A percentile compares a stretch with the other conserved stretches of the same genome.
Conservation (phyloP, 2,113 vertebrate species). For the Macroglossus sobrinus region DNA sequence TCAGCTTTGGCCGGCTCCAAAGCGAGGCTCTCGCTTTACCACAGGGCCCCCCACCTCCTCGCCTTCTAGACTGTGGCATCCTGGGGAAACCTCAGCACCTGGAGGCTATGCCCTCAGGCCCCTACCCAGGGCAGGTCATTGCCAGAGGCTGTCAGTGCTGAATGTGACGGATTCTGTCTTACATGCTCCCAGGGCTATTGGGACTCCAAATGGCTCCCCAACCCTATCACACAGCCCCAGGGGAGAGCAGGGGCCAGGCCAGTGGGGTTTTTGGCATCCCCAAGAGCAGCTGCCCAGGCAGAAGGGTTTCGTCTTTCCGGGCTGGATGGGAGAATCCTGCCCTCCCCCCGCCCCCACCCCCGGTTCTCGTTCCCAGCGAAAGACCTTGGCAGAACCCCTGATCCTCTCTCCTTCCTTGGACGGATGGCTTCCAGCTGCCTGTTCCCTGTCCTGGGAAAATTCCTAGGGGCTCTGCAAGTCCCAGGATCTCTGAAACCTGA, state of each 20-base stretch:
- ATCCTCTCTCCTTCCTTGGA: constrained; percentile 71
- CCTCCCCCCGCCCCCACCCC: constrained; percentile 50
- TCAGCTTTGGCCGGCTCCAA: background rate
- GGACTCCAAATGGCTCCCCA: background rate
- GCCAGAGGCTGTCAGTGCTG: background rate
- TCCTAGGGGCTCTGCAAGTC: constrained; percentile 70
- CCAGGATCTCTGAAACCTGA: constrained; percentile 85
- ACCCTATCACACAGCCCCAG: background rate
- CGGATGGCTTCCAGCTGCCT: constrained; percentile 87
- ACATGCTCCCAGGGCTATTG: background rate
- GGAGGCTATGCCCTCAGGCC: background rate
- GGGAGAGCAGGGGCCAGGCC: background rate
- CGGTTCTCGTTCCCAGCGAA: constrained; percentile 71
- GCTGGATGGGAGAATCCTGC: constrained; percentile 68
- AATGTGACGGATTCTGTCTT: background rate
- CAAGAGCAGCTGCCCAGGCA: constrained; percentile 80
- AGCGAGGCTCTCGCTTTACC: background rate
- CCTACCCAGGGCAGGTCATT: background rate
- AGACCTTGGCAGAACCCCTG: constrained; percentile 84
- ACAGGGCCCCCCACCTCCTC: background rate
- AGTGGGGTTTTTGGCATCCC: constrained; percentile 44
- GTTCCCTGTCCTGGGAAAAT: constrained; percentile 91
- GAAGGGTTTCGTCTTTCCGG: constrained; percentile 75
- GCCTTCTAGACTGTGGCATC: background rate
- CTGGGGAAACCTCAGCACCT: background rate